phyloP scores from a whole-genome alignment of 92 coral and sea anemone species.

The Porites rus region DNA sequence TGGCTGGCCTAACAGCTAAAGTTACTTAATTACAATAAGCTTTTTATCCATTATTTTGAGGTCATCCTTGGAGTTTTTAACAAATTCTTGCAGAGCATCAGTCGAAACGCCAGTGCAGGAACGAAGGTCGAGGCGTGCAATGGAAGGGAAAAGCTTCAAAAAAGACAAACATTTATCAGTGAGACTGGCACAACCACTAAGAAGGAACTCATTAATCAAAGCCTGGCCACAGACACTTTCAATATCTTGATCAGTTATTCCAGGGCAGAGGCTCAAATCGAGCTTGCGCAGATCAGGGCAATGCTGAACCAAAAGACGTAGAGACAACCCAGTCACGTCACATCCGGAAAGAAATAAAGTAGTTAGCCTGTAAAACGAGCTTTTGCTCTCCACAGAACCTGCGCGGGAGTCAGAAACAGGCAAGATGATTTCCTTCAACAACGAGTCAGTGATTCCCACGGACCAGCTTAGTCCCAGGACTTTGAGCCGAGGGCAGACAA shows the following conservation, averaged over 20 bases:
- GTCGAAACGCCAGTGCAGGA: constrained; percentile 77
- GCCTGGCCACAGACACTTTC: constrained; percentile 76
- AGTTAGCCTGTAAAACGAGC: constrained; percentile 79
- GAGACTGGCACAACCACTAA: constrained; percentile 93
- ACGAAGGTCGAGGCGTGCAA: constrained; percentile 83
- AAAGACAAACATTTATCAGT: constrained; percentile 80
- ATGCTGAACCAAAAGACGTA: constrained; percentile 82
- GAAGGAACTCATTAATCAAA: constrained; percentile 75
- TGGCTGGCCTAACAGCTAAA: not conserved
- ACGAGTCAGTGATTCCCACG: constrained; percentile 85
- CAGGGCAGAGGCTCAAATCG: constrained; percentile 92
- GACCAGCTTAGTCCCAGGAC: constrained; percentile 98
- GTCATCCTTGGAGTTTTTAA: constrained; percentile 56
- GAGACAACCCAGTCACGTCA: constrained; percentile 91
- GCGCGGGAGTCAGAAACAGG: constrained; percentile 86
- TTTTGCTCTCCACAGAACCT: constrained; percentile 86
- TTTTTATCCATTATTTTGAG: constrained; percentile 78
- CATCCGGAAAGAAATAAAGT: constrained; percentile 94
- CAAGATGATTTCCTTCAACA: constrained; percentile 82
- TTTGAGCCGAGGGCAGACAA: constrained; percentile 91
- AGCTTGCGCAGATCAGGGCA: constrained; percentile 80
- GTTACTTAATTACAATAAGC: constrained; percentile 56
- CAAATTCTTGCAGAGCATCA: constrained; percentile 76
- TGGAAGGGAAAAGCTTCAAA: constrained; percentile 70
- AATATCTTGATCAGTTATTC: constrained; percentile 85